Evolutionary conservation across 2,797 vertebrate species (phyloP), one percentile per base, ranked within the genome.

Genomic region (Chaenodraco wilsoni): DNA sequence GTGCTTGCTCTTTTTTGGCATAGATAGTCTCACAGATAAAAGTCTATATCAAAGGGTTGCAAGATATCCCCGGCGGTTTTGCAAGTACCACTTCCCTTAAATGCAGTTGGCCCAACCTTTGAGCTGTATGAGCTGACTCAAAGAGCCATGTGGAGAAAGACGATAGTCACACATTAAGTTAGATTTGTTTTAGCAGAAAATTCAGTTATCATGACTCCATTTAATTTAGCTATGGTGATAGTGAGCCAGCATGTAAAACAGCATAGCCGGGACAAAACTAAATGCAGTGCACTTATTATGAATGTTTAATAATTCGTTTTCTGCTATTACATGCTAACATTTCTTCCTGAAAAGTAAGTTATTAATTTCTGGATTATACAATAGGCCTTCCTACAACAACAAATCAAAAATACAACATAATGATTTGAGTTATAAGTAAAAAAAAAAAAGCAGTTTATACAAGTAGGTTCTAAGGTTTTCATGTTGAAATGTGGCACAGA

Each of bases 11-110:
- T 43, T 54, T 19, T 41, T 17, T 6, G 0, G 9, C 50, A 10
- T 1, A 19, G 23, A 62, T 40, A 17, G 14, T 15, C 2, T 17
- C 6, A 57, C 0, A 21, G 56, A 74, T 75, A 45, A 19, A 45
- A 11, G 19, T 65, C 43, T 15, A 4, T 44, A 56, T 76, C 11
- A 73, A 23, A 65, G 5, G 1, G 5, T 79, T 78, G 65, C 67
- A 9, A 12, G 8, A 64, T 43, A 17, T 67, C 3, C 5, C 14
- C 3, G 19, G 43, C 0, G 0, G 51, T 70, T 87, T 69, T 46
- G 66, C 50, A 82, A 81, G 6, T 4, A 31, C n/a, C 33, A 51
- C 65, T 89, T 85, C 60, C 73, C 74, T 64, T 59, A 50, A 63
- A 50, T 56, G 41, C 27, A 72, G 14, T 17, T 55, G 33, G 8